Base-by-base conservation (phyloP, 2,797 vertebrate genomes). In the Poliocrania exsul region DNA sequence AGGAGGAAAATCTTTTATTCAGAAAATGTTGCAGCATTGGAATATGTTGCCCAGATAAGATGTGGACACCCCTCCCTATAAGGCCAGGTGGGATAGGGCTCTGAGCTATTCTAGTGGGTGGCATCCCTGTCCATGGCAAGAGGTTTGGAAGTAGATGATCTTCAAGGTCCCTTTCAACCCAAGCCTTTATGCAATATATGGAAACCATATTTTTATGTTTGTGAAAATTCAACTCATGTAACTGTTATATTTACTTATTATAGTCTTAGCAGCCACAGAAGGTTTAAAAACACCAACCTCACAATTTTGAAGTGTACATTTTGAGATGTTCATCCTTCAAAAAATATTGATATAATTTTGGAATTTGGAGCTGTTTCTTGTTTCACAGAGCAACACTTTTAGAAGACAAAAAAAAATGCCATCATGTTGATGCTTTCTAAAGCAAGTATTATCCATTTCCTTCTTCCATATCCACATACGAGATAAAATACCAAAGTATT, bases 111-210 rank as follows among this genome's bases (percentile, higher is more conserved):
- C 37, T 11, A 23, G 28, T 29, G 11, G 14, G 37, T 44, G 5
- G 28, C 49, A 82, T 33, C n/a, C 46, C 20, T 77, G 16, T 24
- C n/a, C 57, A 21, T 4, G 5, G 42, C 11, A 1, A 0, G 11
- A 15, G 19, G 4, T 9, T 29, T 13, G 17, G 8, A 82, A 57
- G 12, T 12, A n/a, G 8, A 50, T 38, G 19, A 50, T 50, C 28
- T 44, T 50, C 49, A 82, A n/a, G 26, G 19, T 25, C 19, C 3
- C 42, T 16, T 69, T 49, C 49, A 56, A 70, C 6, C n/a, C n/a
- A 75, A 0, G 0, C 16, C 33, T 21, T 75, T 56, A n/a, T 62
- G 35, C 19, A 28, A 13, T 33, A 19, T 3, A 80, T 1, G 2
- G 54, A 85, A 82, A 82, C 15, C 6, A 46, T 3, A 6, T 29